These are phyloP conservation scores for Scolopax mira DNA, from an alignment of 2,113 vertebrate species.

Conservation along the genomic window DNA sequence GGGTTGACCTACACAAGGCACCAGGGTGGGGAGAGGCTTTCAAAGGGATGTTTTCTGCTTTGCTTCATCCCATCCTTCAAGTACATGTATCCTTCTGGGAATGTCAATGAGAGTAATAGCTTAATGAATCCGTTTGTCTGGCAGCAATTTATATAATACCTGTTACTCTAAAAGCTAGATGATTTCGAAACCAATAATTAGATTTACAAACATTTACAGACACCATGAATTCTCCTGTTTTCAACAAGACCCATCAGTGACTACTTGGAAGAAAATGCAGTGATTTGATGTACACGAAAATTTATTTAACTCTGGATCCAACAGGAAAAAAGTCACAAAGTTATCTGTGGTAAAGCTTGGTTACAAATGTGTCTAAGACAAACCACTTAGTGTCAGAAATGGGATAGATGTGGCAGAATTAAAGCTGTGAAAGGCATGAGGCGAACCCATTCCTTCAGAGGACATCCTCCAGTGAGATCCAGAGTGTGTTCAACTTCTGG, in stretches of 20 bases:
- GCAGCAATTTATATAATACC: not conserved
- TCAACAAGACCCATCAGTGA: not conserved
- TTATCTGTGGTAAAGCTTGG: not conserved
- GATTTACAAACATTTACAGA: not conserved
- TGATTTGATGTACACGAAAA: not conserved
- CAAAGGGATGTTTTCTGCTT: not conserved
- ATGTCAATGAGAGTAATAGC: not conserved
- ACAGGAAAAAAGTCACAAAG: not conserved
- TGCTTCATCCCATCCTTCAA: not conserved
- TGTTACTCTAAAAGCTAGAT: not conserved
- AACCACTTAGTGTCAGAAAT: not conserved
- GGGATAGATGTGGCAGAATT: not conserved
- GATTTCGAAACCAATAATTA: not conserved
- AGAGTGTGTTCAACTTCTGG: not conserved
- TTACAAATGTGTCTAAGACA: not conserved
- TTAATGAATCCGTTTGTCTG: not conserved
- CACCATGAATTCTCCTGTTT: not conserved
- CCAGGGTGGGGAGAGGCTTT: not conserved
- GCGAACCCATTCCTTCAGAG: not conserved
- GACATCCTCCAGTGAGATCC: not conserved
- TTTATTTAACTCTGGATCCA: slow-evolving; percentile 33
- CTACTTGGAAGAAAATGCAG: not conserved
- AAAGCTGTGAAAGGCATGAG: not conserved
- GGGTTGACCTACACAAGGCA: not conserved
- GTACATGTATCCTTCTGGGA: not conserved